phyloP scores from a whole-genome alignment of 2,113 vertebrate species.

The pig (Sus scrofa) region DNA sequence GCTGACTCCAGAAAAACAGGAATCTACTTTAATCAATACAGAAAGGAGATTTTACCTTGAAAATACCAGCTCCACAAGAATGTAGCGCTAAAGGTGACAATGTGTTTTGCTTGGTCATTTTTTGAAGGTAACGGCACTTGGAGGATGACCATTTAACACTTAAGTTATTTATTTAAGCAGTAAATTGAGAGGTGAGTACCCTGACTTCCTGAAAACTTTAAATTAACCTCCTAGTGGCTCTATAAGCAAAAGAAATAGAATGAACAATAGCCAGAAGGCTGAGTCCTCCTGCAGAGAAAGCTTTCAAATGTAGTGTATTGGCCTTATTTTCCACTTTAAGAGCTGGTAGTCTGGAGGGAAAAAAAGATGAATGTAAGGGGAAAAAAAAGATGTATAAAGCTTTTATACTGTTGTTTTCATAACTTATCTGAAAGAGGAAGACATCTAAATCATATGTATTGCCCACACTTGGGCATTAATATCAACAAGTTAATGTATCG shows the following conservation, averaged over 20 bases:
- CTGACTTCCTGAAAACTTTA: slow-evolving; percentile 63
- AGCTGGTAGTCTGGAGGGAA: background rate
- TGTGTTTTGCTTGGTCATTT: slow-evolving; percentile 48
- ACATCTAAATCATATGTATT: background rate
- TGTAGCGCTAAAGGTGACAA: background rate
- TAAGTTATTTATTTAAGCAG: slow-evolving; percentile 69
- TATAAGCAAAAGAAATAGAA: slow-evolving; percentile 57
- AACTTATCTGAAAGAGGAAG: background rate
- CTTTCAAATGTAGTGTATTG: background rate
- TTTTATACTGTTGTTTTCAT: background rate
- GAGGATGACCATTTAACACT: slow-evolving; percentile 23
- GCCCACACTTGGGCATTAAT: background rate
- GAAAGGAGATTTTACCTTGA: slow-evolving; percentile 34
- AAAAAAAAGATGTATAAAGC: background rate
- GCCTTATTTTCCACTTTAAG: slow-evolving; percentile 44
- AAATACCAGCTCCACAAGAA: background rate
- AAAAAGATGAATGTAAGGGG: background rate
- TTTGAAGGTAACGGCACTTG: slow-evolving; percentile 15
- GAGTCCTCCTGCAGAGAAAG: slow-evolving; percentile 71
- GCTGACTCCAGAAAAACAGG: background rate
- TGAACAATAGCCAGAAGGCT: slow-evolving; percentile 52
- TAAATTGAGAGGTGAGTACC: slow-evolving; percentile 44
- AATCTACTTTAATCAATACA: slow-evolving; percentile 16
- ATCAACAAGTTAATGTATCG: slow-evolving; percentile 40
- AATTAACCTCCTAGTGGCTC: slow-evolving; percentile 49